Base-by-base conservation (phyloP, 2,888 invertebrate species). In the Spicauda simplicius region DNA sequence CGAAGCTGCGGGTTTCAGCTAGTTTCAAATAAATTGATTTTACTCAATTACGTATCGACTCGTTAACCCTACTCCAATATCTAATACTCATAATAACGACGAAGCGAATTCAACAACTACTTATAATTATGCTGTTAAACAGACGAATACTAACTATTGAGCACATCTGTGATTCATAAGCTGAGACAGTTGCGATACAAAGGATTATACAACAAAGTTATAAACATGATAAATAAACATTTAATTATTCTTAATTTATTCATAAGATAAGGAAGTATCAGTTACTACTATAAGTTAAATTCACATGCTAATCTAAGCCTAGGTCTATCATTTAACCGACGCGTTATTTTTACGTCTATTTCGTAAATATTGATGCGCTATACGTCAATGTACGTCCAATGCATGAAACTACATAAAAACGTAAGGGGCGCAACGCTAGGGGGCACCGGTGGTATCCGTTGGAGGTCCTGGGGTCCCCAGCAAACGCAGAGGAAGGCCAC, bases 131-230 rank as follows among this genome's bases (percentile, higher is more conserved):
- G 68, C 68, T 70, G 63, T 71, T 69, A 61, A 60, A 73, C 69
- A 74, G 68, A 69, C 73, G 63, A 73, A 63, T 68, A 74, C 60
- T 67, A 69, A 72, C 72, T 76, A 76, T 76, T 77, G 75, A 76
- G 74, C 76, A 77, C 72, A 72, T 73, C 41, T 64, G 69, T 71
- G 71, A 70, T 74, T 75, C 73, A 73, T 72, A 75, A 76, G 74
- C 74, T 68, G 56, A 69, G 69, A 70, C 57, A 30, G n/a, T 58
- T 37, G 25, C 18, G 19, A 57, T 19, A 63, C 63, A 16, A 33
- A 8, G 48, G 48, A 64, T 64, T 57, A 20, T 57, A 64, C 64
- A 57, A 57, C 54, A 16, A 48, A 16, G 5, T 16, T 48, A 16
- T 41, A 64, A 58, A n/a, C n/a, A n/a, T 52, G 25, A 14, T 20